A percentile compares a stretch with the other conserved stretches of the same genome.
phyloP scores from a whole-genome alignment of 2,113 vertebrate genomes.

The Phainopepla nitens region DNA sequence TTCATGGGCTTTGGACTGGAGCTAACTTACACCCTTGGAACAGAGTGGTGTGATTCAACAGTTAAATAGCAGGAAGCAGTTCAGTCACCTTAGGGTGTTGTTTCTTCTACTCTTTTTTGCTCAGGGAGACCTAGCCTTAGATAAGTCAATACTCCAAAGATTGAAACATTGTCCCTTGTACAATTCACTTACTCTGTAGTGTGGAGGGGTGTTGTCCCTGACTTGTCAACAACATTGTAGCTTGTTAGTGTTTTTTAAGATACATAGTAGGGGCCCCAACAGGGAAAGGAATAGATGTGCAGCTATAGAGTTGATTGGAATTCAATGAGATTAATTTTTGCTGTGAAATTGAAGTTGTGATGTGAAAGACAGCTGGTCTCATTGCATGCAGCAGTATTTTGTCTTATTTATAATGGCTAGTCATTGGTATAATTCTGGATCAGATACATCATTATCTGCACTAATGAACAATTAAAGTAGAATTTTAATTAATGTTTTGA shows the following conservation, averaged over 20 bases:
- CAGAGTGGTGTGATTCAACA: neutral
- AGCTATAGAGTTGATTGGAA: neutral
- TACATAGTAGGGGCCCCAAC: neutral
- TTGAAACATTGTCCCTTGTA: neutral
- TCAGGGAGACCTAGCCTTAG: neutral
- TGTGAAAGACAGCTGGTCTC: neutral
- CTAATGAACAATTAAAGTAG: neutral
- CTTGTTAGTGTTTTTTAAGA: neutral
- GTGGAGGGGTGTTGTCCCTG: neutral
- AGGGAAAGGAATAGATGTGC: rapidly evolving
- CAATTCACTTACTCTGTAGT: neutral
- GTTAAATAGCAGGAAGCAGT: neutral
- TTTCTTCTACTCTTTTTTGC: neutral
- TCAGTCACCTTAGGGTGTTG: neutral
- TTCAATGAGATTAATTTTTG: neutral
- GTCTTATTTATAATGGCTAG: neutral
- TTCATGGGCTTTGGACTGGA: neutral
- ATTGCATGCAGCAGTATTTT: neutral
- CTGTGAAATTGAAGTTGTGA: neutral
- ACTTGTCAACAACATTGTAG: neutral
- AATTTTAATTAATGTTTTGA: neutral
- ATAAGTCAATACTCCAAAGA: neutral
- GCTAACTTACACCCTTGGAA: neutral
- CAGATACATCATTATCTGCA: neutral
- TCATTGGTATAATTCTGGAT: neutral